Base-by-base conservation (phyloP, 30 jellyfish, hydroid and myxozoan genomes). In the Mastigias papua region DNA sequence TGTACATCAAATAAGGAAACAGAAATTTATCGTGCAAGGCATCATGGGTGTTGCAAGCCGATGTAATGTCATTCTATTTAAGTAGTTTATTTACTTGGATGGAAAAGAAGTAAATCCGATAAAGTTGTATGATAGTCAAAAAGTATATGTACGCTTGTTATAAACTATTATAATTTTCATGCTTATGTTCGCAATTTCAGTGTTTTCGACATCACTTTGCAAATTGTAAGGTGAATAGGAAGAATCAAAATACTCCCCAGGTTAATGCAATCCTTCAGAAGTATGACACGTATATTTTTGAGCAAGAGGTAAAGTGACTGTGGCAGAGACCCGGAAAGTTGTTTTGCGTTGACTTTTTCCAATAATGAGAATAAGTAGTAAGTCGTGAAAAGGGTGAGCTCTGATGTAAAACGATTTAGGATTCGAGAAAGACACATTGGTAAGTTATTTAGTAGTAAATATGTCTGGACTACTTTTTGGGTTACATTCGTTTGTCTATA, bases 261-360 rank as follows among this genome's bases (percentile, higher is more conserved):
- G n/a, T n/a, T n/a, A n/a, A n/a, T n/a, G n/a, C n/a, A n/a, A n/a
- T n/a, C 29, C 74, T 63, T 9, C 5, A 63, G 74, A 63, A 19
- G 23, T 8, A 63, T 63, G 74, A 63, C 74, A 63, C 26, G 8
- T 1, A 26, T 27, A 19, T 9, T n/a, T 3, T 23, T 6, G 13
- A 22, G 35, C 20, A 25, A 27, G 37, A 63, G 23, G 42, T n/a
- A 63, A 63, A 63, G 46, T 63, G 74, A 63, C 35, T n/a, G 74
- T 63, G 74, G 74, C 74, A 25, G 83, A 37, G 83, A 37, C 83
- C 83, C 83, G 83, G 83, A 72, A 33, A 72, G 83, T 33, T 72
- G 35, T 48, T 35, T 35, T 31, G 32, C 83, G 35, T 72, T 63
- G 35, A 25, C 21, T 22, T n/a, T 20, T 63, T 25, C 74, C 3